phyloP scores from a whole-genome alignment of 1,140 invertebrate genomes.

The Drosophila seguyi region DNA sequence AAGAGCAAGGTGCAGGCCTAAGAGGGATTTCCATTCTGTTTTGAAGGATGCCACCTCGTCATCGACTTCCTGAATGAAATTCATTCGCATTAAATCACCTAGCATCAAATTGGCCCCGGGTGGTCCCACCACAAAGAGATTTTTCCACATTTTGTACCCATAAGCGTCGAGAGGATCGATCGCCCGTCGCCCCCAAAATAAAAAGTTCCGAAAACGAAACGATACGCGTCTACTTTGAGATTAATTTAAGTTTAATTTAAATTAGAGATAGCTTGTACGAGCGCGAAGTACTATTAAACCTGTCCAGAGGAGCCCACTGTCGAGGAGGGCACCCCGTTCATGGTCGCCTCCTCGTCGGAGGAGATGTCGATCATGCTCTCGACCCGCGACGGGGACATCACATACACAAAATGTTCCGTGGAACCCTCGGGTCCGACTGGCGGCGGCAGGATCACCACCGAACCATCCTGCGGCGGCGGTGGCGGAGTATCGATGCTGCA shows the following conservation, averaged over 20 bases:
- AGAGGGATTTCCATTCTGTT: conserved; percentile 2
- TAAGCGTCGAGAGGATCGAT: conserved; percentile 20
- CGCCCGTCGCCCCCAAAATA: conserved; percentile 27
- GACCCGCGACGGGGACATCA: conserved; percentile 82
- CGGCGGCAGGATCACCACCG: conserved; percentile 29
- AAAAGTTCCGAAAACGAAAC: conserved; percentile 25
- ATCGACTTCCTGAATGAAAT: conserved; percentile 78
- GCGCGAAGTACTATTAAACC: conserved; percentile 17
- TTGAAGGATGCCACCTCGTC: conserved; percentile 17
- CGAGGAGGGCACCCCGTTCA: conserved; percentile 52
- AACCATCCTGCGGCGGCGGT: conserved; percentile 58
- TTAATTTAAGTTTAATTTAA: conserved; percentile 40
- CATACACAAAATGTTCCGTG: conserved; percentile 81
- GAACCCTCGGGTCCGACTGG: conserved; percentile 57
- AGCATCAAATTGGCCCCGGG: conserved; percentile 53
- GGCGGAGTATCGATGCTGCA: conserved; percentile 73
- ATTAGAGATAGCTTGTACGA: conserved; percentile 40
- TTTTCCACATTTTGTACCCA: conserved; percentile 45
- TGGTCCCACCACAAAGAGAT: conserved; percentile 23
- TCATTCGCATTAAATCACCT: conserved; percentile 75
- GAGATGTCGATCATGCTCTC: conserved; percentile 84
- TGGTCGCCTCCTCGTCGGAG: conserved; percentile 77
- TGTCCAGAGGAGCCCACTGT: conserved; percentile 26
- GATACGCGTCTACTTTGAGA: conserved; percentile 15
- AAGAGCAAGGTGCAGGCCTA: conserved; percentile 90